Conservation (phyloP, 2,888 invertebrate genomes). For the Amphipyra tragopoginis region DNA sequence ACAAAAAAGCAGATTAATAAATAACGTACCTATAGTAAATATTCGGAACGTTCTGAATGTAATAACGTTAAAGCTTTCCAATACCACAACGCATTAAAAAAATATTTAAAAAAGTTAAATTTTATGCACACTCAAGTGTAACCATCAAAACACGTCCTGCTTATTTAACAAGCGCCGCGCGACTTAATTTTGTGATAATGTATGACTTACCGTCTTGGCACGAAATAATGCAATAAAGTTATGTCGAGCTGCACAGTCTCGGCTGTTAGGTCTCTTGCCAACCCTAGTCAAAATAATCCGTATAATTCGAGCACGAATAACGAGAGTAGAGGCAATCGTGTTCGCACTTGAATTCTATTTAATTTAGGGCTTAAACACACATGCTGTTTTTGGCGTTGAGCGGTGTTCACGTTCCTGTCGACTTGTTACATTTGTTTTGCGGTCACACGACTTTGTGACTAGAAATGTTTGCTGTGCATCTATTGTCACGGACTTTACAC, state of each 20-base stretch:
- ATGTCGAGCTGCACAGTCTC: no score
- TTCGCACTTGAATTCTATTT: conserved; percentile 37
- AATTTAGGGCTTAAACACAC: conserved; percentile 31
- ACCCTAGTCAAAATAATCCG: conserved; percentile 33
- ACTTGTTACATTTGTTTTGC: conserved; percentile 26
- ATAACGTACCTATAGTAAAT: no score
- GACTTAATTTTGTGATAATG: no score
- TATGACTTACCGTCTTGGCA: no score
- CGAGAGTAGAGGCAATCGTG: conserved; percentile 26
- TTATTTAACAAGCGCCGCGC: no score
- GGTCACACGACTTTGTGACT: conserved; percentile 30
- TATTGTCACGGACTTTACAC: conserved; percentile 38
- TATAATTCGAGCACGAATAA: conserved; percentile 44
- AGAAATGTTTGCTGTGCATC: conserved; percentile 20
- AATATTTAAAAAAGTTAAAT: no score
- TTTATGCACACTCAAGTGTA: no score
- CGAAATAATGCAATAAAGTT: no score
- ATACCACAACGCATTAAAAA: neutral
- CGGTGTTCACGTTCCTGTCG: conserved; percentile 27
- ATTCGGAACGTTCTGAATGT: no score
- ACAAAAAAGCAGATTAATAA: no score
- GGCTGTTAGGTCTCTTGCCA: no score
- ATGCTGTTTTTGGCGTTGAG: conserved; percentile 32
- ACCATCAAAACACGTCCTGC: no score
- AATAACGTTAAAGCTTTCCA: neutral